These are phyloP conservation scores for Solea solea DNA, from an alignment of 2,113 vertebrate species.

Conservation along the genomic window DNA sequence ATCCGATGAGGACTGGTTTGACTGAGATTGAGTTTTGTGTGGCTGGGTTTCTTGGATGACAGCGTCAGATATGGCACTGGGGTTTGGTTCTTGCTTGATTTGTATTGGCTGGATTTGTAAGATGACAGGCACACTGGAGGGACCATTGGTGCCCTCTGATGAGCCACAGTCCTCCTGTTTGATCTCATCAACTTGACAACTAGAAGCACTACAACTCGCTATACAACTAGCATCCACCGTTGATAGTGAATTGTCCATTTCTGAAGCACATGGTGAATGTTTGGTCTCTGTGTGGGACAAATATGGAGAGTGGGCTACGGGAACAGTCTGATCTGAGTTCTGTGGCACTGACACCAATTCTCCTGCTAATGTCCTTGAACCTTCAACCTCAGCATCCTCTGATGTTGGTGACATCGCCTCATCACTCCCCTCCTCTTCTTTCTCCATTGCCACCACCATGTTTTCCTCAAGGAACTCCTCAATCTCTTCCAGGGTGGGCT, in stretches of 20 bases:
- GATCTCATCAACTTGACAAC: slow-evolving; percentile 23
- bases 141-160: slow-evolving; percentile 73
- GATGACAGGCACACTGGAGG: slow-evolving; percentile 83
- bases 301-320: slow-evolving; percentile 57
- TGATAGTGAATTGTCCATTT: slow-evolving; percentile 73
- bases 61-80: slow-evolving; percentile 46
- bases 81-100: slow-evolving; percentile 87
- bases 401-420: slow-evolving; percentile 57
- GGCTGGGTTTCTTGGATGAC: slow-evolving; percentile 43
- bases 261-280: slow-evolving; percentile 43
- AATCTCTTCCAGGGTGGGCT: slow-evolving; percentile 97
- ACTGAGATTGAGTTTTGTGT: slow-evolving; percentile 63
- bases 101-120: slow-evolving; percentile 93
- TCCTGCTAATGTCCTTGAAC: slow-evolving; percentile 76
- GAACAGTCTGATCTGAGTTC: slow-evolving; percentile 85
- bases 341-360: slow-evolving; percentile 64
- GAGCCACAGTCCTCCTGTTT: slow-evolving; percentile 79
- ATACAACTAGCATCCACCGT: slow-evolving; percentile 38
- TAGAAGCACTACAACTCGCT: not conserved
- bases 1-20: slow-evolving; percentile 82
- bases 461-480: slow-evolving; percentile 99
- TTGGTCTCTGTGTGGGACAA: slow-evolving; percentile 65
- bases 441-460: slow-evolving; percentile 88
- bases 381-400: slow-evolving; percentile 71
- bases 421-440: slow-evolving; percentile 73